Conservation (phyloP, 2,888 invertebrate species). For the Ceraclea dissimilis region DNA sequence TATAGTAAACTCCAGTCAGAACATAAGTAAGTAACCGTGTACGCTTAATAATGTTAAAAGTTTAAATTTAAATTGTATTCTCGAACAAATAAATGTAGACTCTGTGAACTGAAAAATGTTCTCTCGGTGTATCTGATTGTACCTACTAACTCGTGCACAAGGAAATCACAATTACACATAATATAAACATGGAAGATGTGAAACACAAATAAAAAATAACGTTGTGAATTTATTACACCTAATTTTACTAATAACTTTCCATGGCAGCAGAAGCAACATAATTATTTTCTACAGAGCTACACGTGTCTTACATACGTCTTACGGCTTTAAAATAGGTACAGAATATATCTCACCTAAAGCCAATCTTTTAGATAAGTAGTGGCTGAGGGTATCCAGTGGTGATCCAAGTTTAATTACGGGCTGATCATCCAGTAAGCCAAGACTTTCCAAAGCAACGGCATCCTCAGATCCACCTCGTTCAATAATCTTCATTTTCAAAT, state of each 20-base stretch:
- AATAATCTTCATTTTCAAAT: conserved; percentile 73
- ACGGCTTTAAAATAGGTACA: too few species aligned
- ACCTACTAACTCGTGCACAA: too few species aligned
- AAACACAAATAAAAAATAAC: too few species aligned
- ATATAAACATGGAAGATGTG: too few species aligned
- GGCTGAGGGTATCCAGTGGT: conserved; percentile 88
- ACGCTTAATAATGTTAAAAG: neutral
- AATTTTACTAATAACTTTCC: too few species aligned
- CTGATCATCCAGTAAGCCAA: conserved; percentile 82
- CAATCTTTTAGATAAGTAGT: conserved; percentile 76
- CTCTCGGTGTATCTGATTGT: neutral
- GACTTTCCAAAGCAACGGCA: conserved; percentile 69
- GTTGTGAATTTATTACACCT: too few species aligned
- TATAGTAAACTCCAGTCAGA: neutral
- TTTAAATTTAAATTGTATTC: conserved; percentile 1
- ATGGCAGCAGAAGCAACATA: too few species aligned
- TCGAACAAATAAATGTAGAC: neutral
- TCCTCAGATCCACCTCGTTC: conserved; percentile 69
- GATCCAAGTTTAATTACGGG: conserved; percentile 74
- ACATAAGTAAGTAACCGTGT: neutral
- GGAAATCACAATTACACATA: neutral
- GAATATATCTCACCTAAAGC: conserved; percentile 60
- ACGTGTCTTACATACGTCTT: too few species aligned
- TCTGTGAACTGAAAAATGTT: neutral
- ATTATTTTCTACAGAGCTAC: too few species aligned